Percentiles rank a stretch among this genome's conserved stretches.
Conservation (phyloP, 2,888 invertebrate genomes). For the Parelbella ahira region DNA sequence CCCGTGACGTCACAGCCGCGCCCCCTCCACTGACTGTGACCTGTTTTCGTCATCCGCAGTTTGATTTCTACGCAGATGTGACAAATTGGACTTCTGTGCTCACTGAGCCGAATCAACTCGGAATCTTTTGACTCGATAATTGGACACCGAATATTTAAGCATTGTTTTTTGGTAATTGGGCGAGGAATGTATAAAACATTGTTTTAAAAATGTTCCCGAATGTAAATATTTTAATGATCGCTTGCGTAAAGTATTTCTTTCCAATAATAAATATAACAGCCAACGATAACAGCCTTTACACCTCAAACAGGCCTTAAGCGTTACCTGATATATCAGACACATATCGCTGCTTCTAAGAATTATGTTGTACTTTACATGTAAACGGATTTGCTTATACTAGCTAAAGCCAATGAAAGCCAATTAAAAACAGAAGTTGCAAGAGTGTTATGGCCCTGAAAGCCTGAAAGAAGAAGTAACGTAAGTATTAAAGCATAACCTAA, state of each 20-base stretch:
- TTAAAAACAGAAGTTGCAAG: no score
- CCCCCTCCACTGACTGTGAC: constrained; percentile 29
- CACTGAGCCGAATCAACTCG: constrained; percentile 12
- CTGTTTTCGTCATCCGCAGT: constrained; percentile 27
- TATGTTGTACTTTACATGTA: no score
- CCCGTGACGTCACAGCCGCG: constrained; percentile 29
- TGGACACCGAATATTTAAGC: constrained; percentile 12
- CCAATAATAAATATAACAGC: no score
- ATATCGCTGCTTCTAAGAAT: no score
- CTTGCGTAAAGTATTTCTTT: not conserved
- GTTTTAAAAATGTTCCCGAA: not conserved
- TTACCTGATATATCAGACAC: no score
- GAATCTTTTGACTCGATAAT: constrained; percentile 21
- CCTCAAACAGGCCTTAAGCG: no score
- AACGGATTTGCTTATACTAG: no score
- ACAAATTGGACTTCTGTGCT: constrained; percentile 18
- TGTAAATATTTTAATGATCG: not conserved
- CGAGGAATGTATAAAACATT: constrained; percentile 1
- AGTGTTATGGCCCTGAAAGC: no score
- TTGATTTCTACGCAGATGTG: constrained; percentile 26
- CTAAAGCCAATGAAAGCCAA: no score
- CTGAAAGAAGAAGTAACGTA: no score
- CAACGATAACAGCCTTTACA: no score
- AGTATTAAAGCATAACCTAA: no score
- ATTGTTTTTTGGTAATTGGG: constrained; percentile 14